Conservation (phyloP, 2,797 vertebrate genomes). For the Glossophaga mutica region DNA sequence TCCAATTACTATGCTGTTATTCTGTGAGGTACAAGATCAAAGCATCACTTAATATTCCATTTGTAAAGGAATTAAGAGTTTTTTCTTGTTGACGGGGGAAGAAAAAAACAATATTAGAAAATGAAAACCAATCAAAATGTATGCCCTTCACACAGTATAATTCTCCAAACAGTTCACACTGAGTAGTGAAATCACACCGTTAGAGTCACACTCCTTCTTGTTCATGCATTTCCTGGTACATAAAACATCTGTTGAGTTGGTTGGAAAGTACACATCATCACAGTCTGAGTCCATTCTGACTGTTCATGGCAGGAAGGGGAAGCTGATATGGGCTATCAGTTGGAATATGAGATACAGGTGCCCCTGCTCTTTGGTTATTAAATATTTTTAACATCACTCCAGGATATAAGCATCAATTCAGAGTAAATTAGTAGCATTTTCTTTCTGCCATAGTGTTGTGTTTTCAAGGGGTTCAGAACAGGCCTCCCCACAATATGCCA, state of each 20-base stretch:
- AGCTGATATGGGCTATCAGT: background rate
- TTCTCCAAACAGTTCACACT: background rate
- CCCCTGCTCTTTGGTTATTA: background rate
- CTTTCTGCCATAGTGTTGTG: background rate
- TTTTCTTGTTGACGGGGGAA: background rate
- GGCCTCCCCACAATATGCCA: background rate
- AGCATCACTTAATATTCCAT: slow-evolving; percentile 14
- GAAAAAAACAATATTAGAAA: background rate
- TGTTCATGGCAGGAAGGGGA: background rate
- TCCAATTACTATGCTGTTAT: background rate
- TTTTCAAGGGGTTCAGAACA: background rate
- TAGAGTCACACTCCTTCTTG: background rate
- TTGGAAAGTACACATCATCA: background rate
- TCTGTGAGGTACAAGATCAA: slow-evolving; percentile 11
- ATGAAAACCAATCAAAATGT: background rate
- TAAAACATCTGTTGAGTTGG: background rate
- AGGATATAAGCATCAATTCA: background rate
- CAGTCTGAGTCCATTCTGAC: background rate
- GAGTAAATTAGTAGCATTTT: background rate
- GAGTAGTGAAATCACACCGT: background rate
- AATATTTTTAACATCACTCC: background rate
- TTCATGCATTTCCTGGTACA: background rate
- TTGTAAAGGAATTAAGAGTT: slow-evolving; percentile 26
- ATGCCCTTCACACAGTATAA: background rate
- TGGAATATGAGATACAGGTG: background rate